phyloP scores from a whole-genome alignment of 2,113 vertebrate genomes.

The Emydocephalus ijimae region DNA sequence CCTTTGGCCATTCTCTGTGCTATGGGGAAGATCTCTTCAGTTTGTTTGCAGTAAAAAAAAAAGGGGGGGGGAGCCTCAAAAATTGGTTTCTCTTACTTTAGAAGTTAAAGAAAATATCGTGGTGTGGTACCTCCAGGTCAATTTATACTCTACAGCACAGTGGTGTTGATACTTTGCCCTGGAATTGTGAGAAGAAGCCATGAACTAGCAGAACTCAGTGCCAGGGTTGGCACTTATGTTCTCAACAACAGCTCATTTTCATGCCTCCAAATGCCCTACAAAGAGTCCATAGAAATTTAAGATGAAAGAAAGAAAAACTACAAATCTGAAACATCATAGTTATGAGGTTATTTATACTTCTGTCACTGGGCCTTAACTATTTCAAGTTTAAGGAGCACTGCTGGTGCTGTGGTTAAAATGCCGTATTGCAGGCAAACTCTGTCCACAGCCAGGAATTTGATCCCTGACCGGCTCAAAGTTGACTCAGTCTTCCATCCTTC shows the following conservation, averaged over 20 bases:
- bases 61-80: background rate
- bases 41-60: background rate
- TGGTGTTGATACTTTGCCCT: background rate
- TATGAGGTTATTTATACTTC: background rate
- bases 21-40: background rate
- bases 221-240: background rate
- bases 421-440: too few species aligned
- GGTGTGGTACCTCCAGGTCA: background rate
- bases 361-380: background rate
- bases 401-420: background rate
- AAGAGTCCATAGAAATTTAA: background rate
- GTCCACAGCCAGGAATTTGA: background rate
- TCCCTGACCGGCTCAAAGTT: background rate
- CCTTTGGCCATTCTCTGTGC: background rate
- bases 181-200: background rate
- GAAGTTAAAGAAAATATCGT: background rate
- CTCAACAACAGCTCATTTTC: background rate
- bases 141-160: background rate
- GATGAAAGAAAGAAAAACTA: background rate
- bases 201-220: background rate
- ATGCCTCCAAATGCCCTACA: background rate
- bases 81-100: background rate
- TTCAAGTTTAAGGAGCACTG: background rate
- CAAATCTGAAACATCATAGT: background rate
- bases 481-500: background rate